Evolutionary conservation across 2,888 invertebrate genomes (phyloP).

Genomic region (Sinodicranocentrus sp.): DNA sequence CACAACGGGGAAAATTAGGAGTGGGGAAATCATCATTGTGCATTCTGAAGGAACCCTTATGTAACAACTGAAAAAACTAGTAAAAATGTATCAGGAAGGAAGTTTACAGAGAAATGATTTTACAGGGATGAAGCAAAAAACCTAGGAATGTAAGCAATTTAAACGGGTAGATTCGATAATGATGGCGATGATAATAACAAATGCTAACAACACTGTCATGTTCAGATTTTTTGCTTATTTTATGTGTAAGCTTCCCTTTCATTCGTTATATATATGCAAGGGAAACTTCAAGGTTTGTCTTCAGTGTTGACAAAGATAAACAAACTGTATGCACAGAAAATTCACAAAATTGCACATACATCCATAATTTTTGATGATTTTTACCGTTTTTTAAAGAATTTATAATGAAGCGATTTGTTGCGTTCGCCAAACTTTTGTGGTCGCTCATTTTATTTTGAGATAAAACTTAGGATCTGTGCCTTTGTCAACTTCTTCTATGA

Average conservation of each 20-base stretch:
- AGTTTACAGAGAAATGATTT: background rate
- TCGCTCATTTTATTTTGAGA: too few relatives aligned
- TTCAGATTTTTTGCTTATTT: background rate
- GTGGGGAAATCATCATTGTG: too few relatives aligned
- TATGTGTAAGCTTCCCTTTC: conserved; percentile 2
- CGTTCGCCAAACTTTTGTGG: background rate
- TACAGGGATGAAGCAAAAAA: too few relatives aligned
- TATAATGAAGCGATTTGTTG: background rate
- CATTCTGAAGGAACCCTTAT: too few relatives aligned
- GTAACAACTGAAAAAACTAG: conserved; percentile 1
- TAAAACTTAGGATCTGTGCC: too few relatives aligned
- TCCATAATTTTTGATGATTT: background rate
- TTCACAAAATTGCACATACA: too few relatives aligned
- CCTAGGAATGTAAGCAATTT: background rate
- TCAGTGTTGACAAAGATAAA: too few relatives aligned
- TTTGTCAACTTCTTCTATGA: too few relatives aligned
- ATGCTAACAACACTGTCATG: background rate
- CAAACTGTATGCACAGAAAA: too few relatives aligned
- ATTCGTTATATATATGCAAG: too few relatives aligned
- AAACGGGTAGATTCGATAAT: background rate
- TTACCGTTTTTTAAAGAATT: conserved; percentile 5
- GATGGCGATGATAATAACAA: background rate
- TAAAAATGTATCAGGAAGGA: background rate
- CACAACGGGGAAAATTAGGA: too few relatives aligned
- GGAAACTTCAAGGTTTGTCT: too few relatives aligned